Percentiles rank a stretch among this genome's conserved stretches.
phyloP scores from a whole-genome alignment of 2,797 vertebrate species.

The Protonibea diacanthus region DNA sequence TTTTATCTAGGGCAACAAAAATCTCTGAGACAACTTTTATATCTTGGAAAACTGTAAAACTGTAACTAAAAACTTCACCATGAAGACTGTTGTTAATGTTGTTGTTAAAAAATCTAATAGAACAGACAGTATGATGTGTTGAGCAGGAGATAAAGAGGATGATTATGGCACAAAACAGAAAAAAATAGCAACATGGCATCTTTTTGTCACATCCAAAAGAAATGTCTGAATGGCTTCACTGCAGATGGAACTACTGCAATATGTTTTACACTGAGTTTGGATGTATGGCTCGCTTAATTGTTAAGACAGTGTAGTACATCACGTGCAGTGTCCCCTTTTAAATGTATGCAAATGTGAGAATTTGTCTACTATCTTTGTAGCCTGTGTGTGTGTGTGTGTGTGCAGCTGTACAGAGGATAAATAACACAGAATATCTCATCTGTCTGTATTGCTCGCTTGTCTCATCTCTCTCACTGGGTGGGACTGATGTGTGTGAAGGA shows the following conservation, averaged over 20 bases:
- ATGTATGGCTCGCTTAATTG: too few relatives aligned
- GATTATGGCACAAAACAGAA: background rate
- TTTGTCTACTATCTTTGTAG: background rate
- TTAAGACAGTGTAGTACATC: background rate
- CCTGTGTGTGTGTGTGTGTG: conserved; percentile 15
- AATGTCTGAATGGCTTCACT: background rate
- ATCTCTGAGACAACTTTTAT: background rate
- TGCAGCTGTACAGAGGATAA: conserved; percentile 46
- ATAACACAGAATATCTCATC: conserved; percentile 63
- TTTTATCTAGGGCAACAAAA: conserved; percentile 23
- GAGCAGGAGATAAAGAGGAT: background rate
- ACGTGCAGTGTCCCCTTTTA: background rate
- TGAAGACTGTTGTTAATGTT: background rate
- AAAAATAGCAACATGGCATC: background rate
- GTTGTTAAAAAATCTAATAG: background rate
- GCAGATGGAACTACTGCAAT: background rate
- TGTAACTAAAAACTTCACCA: background rate
- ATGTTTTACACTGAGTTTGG: background rate
- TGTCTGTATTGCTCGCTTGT: conserved; percentile 50
- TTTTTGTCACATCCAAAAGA: background rate
- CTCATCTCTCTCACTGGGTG: conserved; percentile 53
- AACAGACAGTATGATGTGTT: background rate
- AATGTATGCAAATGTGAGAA: background rate
- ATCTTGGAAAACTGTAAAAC: conserved; percentile 17
- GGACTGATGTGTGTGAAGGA: conserved; percentile 76